These are phyloP conservation scores for Ridgeia piscesae DNA, from an alignment of 1,140 invertebrate genomes.

Conservation along the genomic window DNA sequence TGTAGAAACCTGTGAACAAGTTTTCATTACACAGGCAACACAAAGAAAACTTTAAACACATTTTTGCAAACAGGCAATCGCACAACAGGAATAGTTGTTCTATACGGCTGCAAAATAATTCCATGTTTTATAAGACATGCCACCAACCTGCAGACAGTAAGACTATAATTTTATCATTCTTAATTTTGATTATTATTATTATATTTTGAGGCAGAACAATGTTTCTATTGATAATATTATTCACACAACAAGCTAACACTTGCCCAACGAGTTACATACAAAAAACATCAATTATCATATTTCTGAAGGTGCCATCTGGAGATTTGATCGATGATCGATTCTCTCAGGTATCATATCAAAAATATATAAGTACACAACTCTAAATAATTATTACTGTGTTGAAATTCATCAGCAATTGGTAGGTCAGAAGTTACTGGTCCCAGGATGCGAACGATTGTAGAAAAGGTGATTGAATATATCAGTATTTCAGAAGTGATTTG, in stretches of 20 bases:
- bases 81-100: not conserved
- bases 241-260: not conserved
- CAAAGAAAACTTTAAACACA: not conserved
- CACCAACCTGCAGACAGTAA: not conserved
- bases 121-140: not conserved
- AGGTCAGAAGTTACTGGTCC: too few relatives aligned
- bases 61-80: not conserved
- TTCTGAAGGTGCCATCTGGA: too few relatives aligned
- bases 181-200: not conserved
- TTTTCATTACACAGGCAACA: not conserved
- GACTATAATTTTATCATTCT: not conserved
- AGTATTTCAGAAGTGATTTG: too few relatives aligned
- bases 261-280: too few relatives aligned
- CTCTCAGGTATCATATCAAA: too few relatives aligned
- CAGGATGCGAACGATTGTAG: too few relatives aligned
- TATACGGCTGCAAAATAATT: not conserved
- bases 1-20: not conserved
- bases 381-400: too few relatives aligned
- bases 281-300: too few relatives aligned
- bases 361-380: too few relatives aligned
- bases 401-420: too few relatives aligned
- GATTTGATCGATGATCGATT: too few relatives aligned
- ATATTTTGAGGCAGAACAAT: not conserved
- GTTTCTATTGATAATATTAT: not conserved
- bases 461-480: too few relatives aligned